Evolutionary conservation across 2,888 invertebrate species (phyloP).

Genomic region (Thereva nobilitata): DNA sequence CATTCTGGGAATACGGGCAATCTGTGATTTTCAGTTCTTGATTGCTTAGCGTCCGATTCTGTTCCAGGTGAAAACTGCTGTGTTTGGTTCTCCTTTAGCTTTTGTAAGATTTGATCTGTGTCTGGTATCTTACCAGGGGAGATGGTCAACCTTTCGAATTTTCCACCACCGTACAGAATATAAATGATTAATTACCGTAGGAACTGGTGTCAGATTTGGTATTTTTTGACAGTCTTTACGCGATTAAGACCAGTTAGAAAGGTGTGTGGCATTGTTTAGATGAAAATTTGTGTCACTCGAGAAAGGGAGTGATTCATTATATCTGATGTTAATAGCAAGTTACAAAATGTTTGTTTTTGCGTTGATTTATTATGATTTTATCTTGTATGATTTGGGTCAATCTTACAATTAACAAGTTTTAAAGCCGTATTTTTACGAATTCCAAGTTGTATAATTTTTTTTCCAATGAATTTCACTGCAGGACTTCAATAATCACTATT

Average conservation of each 20-base stretch:
- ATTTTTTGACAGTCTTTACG: constrained; percentile 31
- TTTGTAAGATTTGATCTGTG: constrained; percentile 25
- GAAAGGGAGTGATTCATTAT: no score
- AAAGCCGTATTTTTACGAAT: no score
- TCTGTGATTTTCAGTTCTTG: constrained; percentile 9
- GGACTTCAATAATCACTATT: no score
- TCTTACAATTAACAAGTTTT: no score
- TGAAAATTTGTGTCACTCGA: constrained; percentile 2
- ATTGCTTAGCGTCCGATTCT: constrained; percentile 6
- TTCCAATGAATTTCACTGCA: no score
- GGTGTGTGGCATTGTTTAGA: constrained; percentile 32
- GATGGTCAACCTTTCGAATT: constrained; percentile 29
- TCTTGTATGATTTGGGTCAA: no score
- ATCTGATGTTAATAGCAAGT: no score
- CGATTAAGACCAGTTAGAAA: constrained; percentile 34
- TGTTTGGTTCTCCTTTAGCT: neutral
- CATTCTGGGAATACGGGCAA: constrained; percentile 33
- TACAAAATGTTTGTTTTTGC: no score
- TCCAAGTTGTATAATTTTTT: no score
- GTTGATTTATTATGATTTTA: no score
- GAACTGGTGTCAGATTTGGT: constrained; percentile 34
- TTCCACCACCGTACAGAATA: constrained; percentile 22
- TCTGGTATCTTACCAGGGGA: constrained; percentile 6
- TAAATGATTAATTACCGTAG: constrained; percentile 31
- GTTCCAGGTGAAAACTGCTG: constrained; percentile 28